Evolutionary conservation across 2,113 vertebrate genomes (phyloP), one percentile per base, ranked within the genome.

Genomic region (Bubo blakistoni): DNA sequence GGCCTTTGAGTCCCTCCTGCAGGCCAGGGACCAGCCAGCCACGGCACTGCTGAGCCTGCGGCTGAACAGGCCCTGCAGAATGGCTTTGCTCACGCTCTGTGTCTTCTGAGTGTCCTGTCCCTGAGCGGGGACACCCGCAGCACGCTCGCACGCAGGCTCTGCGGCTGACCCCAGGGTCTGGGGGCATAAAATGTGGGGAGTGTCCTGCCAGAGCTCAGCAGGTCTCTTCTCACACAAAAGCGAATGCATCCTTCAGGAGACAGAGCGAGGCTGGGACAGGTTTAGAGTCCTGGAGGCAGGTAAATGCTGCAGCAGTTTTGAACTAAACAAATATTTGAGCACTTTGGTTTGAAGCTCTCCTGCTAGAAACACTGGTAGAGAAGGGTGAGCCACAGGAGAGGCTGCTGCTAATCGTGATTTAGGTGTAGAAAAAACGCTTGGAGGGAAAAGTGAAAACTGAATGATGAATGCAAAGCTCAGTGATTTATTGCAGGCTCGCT

Each of bases 101-200:
- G 54, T 8, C 44, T 17, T 34, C 29, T 2, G 9, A 30, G 24
- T 17, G 58, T n/a, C 52, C 36, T 26, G 7, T 13, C 42, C 25
- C 57, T 32, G 32, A 16, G 32, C 0, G 0, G 47, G 62, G 78
- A 36, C 52, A 27, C 7, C 3, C 4, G 4, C 52, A 57, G 3
- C 79, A n/a, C 6, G 0, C 29, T 7, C 0, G 1, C 44, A 2
- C 14, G 57, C 71, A 52, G 74, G 29, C 20, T 27, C 80, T 49
- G 77, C 57, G 8, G 25, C 16, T 13, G 22, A 17, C 11, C 32
- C 61, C 30, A 4, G 18, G 9, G 36, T 8, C 1, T 25, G 59
- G 38, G n/a, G 42, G 3, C 46, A 7, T 3, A 1, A 19, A 36
- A 8, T 9, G 25, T 32, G 51, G 21, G 11, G 8, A 46, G 20